A percentile compares a stretch with the other conserved stretches of the same genome.
phyloP scores from a whole-genome alignment of 1,140 invertebrate genomes.

The Augochlora pura region DNA sequence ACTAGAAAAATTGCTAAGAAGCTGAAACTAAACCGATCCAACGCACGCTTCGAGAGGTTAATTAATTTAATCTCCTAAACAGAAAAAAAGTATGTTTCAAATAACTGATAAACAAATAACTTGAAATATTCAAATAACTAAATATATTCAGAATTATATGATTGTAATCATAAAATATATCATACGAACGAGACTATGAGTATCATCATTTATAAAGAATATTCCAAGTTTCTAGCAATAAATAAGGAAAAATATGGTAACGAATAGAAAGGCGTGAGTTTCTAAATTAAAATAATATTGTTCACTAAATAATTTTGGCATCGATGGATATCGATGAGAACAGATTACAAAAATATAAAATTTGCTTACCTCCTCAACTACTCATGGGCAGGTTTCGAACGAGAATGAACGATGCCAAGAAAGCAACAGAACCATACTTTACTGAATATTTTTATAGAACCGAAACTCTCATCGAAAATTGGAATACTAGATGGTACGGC shows the following conservation, averaged over 20 bases:
- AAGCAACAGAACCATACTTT: no score
- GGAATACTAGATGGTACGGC: no score
- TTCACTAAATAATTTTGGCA: neutral
- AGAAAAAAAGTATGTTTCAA: conserved; percentile 30
- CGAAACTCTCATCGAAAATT: no score
- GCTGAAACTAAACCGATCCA: neutral
- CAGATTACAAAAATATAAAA: conserved; percentile 19
- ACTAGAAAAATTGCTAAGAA: conserved; percentile 36
- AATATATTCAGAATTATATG: conserved; percentile 51
- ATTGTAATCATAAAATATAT: conserved; percentile 62
- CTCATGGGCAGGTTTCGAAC: neutral
- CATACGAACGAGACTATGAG: conserved; percentile 70
- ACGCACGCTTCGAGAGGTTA: conserved; percentile 8
- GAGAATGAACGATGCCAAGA: neutral
- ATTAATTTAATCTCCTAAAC: conserved; percentile 26
- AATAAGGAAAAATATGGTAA: conserved; percentile 40
- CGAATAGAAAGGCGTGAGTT: neutral
- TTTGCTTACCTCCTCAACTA: neutral
- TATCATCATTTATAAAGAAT: conserved; percentile 60
- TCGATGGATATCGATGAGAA: conserved; percentile 11
- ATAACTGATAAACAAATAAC: neutral
- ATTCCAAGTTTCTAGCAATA: neutral
- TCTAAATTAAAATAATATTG: neutral
- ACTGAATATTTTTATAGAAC: no score
- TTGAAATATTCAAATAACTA: neutral